Percentiles rank a stretch among this genome's conserved stretches.
Conservation (phyloP, 2,113 vertebrate species). For the Protobothrops flavoviridis region DNA sequence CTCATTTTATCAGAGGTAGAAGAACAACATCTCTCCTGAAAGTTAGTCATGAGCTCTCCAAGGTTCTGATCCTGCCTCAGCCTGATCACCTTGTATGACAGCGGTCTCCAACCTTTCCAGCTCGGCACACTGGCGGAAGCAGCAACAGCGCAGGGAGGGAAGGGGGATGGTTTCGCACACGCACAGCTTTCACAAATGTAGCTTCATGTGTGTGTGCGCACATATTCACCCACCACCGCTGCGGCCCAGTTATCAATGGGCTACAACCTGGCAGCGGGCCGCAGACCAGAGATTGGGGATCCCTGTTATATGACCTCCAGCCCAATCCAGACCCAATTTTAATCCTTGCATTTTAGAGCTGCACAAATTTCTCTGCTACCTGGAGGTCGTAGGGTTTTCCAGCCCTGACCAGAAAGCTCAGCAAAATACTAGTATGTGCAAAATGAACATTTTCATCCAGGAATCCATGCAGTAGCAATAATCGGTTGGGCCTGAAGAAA, state of each 20-base stretch:
- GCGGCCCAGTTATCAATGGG: no score
- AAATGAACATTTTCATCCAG: slow-evolving; percentile 85
- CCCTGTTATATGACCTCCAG: neutral
- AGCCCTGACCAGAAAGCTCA: slow-evolving; percentile 82
- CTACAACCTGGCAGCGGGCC: no score
- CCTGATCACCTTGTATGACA: neutral
- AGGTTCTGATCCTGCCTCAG: neutral
- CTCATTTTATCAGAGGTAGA: neutral
- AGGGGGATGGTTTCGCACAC: no score
- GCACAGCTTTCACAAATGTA: no score
- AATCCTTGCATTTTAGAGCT: neutral
- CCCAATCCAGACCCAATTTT: neutral
- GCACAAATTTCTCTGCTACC: slow-evolving; percentile 58
- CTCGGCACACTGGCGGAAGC: no score
- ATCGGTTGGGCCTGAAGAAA: slow-evolving; percentile 75
- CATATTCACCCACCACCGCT: no score
- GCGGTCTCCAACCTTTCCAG: no score
- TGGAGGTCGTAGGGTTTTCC: slow-evolving; percentile 82
- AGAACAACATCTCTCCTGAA: neutral
- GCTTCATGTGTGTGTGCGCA: no score
- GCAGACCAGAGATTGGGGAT: no score
- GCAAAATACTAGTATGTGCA: slow-evolving; percentile 82
- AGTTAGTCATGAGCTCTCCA: neutral
- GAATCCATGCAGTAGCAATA: slow-evolving; percentile 80
- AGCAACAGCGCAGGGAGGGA: no score